Evolutionary conservation across 1,140 invertebrate species (phyloP).

Genomic region (Pinna nobilis): DNA sequence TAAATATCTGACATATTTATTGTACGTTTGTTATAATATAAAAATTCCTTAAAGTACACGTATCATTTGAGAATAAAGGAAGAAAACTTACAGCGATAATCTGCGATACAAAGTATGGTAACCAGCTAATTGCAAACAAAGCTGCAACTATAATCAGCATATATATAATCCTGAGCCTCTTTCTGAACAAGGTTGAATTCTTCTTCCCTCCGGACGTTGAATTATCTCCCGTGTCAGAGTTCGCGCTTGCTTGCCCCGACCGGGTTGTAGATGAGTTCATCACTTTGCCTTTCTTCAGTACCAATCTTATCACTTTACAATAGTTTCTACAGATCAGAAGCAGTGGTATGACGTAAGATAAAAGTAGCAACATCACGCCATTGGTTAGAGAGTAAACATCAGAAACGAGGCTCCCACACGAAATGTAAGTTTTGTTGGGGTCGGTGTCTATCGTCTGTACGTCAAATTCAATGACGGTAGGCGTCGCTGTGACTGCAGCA

Average conservation of each 20-base stretch:
- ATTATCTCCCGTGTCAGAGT: not conserved
- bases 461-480: slow-evolving; percentile 44
- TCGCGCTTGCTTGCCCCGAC: not conserved
- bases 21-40: no score
- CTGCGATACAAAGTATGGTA: slow-evolving; percentile 54
- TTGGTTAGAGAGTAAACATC: slow-evolving; percentile 31
- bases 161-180: slow-evolving; percentile 49
- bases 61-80: not conserved
- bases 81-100: slow-evolving; percentile 40
- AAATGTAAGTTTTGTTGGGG: slow-evolving; percentile 10
- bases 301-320: slow-evolving; percentile 37
- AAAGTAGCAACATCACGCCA: slow-evolving; percentile 41
- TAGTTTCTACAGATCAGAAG: slow-evolving; percentile 46
- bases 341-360: slow-evolving; percentile 48
- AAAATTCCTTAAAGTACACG: not conserved
- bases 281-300: slow-evolving; percentile 26
- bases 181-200: slow-evolving; percentile 28
- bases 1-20: no score
- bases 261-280: not conserved
- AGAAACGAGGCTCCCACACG: slow-evolving; percentile 31
- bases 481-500: slow-evolving; percentile 30
- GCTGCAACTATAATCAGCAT: slow-evolving; percentile 57
- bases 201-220: not conserved
- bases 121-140: slow-evolving; percentile 54
- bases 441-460: not conserved